Evolutionary conservation across 1,140 invertebrate genomes (phyloP), one percentile per base, ranked within the genome.

Genomic region (Homarus americanus): DNA sequence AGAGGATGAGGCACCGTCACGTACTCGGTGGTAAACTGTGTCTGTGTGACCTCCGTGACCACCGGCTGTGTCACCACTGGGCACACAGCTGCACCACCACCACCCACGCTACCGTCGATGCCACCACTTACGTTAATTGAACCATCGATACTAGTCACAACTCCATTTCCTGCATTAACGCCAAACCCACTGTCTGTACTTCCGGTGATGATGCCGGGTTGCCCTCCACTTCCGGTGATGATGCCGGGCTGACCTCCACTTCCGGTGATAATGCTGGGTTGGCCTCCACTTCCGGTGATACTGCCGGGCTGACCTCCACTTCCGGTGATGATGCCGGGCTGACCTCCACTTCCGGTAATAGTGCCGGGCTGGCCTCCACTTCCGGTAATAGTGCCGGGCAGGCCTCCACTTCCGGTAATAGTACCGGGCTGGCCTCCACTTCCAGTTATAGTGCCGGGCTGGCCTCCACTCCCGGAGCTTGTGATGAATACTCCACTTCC

Each of bases 1-100:
- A 84, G 24, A 2, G 63, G 82, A 36, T 84, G 82, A 3, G 82
- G 82, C 38, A 84, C 82, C 28, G 82, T 84, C 63, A 84, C 82
- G 38, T 84, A 84, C 63, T 84, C 63, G 63, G 82, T 84, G 32
- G 63, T 41, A 7, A 84, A 20, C 66, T 24, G 66, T 17, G 82
- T 84, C 82, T 72, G 63, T 17, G 82, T 84, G 1, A 73, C 82
- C 41, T 84, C 82, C 9, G 63, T 49, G 24, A 84, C n/a, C 38
- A 73, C 82, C n/a, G 82, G 82, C 66, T 15, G 28, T 4, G 82
- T 84, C 63, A 73, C 63, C 0, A 38, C 66, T 2, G 63, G 82
- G 34, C 82, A 84, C 4, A 17, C 20, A 10, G 36, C 44, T 24
- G 41, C 78, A 32, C 15, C 28, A 10, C 44, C 44, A 28, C 78